These are phyloP conservation scores for Cossypha caffra DNA, from an alignment of 2,797 vertebrate genomes.

Conservation along the genomic window DNA sequence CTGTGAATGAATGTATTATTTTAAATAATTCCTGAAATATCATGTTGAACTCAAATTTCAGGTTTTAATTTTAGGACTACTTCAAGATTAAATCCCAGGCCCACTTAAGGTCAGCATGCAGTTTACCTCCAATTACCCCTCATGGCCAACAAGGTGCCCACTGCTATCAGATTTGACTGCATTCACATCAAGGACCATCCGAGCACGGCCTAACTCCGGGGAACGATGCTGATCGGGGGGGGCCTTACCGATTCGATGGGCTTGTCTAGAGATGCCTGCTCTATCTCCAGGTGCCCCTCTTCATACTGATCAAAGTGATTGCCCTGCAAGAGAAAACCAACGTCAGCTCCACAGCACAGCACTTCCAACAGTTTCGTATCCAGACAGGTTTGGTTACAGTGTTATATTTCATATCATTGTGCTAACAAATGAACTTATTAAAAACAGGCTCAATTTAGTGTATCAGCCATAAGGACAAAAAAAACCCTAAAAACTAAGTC, in stretches of 20 bases:
- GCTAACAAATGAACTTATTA: background rate
- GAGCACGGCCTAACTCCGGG: slow-evolving; percentile 60
- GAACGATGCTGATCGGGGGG: slow-evolving; percentile 50
- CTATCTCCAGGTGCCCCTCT: slow-evolving; percentile 98
- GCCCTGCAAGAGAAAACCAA: slow-evolving; percentile 78
- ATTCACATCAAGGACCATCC: slow-evolving; percentile 71
- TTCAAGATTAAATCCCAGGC: slow-evolving; percentile 20
- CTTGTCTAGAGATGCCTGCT: slow-evolving; percentile 98
- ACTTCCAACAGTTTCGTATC: accelerated
- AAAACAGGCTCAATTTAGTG: background rate
- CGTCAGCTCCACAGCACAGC: background rate
- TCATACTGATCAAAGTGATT: slow-evolving; percentile 99
- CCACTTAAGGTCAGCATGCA: slow-evolving; percentile 67
- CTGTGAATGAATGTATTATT: background rate
- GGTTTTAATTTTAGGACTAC: background rate
- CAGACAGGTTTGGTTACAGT: too few species aligned
- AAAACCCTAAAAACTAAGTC: background rate
- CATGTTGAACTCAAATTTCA: background rate
- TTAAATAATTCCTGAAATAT: background rate
- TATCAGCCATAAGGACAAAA: background rate
- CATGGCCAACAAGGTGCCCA: background rate
- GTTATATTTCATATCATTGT: background rate
- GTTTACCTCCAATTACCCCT: slow-evolving; percentile 7
- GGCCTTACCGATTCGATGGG: slow-evolving; percentile 99
- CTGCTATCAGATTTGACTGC: slow-evolving; percentile 41